Conservation (phyloP, 1,140 invertebrate genomes). For the Sycophila sp. region DNA sequence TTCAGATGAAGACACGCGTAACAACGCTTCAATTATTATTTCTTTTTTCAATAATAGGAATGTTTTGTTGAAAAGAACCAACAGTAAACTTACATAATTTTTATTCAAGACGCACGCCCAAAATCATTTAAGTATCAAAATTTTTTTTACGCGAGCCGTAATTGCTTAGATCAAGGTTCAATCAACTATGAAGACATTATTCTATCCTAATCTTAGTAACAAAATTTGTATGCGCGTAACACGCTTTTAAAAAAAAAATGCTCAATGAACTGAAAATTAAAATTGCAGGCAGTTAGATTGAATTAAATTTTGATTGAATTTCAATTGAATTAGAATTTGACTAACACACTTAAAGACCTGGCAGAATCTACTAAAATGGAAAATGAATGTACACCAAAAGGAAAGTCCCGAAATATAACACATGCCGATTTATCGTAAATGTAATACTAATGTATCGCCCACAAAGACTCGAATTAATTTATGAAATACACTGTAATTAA, state of each 20-base stretch:
- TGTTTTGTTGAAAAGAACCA: background rate
- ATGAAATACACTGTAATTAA: background rate
- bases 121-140: too few species aligned
- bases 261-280: background rate
- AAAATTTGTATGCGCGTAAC: background rate
- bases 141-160: too few species aligned
- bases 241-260: background rate
- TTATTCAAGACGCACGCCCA: too few species aligned
- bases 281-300: background rate
- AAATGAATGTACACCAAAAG: background rate
- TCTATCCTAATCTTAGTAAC: too few species aligned
- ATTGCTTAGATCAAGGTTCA: too few species aligned
- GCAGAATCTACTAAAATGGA: too few species aligned
- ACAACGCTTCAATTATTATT: background rate
- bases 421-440: conserved; percentile 1
- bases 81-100: background rate
- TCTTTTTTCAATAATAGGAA: background rate
- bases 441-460: background rate
- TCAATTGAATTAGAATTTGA: too few species aligned
- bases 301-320: background rate
- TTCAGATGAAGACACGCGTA: background rate
- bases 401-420: background rate
- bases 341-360: too few species aligned
- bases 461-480: background rate
- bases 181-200: too few species aligned